Conservation (phyloP, 2,888 invertebrate species). For the Tridacna crocea region DNA sequence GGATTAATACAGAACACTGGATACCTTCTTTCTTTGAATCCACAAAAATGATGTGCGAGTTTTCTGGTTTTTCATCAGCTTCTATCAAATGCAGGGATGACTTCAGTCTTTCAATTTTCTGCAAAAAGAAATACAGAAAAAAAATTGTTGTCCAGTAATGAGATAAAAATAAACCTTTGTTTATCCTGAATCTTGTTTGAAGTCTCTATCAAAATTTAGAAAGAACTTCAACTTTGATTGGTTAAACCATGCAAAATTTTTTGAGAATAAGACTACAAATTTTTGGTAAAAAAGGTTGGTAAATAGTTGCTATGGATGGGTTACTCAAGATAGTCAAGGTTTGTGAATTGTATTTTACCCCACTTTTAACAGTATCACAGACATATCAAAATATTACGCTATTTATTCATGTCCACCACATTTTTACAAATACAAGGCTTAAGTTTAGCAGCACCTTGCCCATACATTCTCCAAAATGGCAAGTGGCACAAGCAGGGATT, state of each 20-base stretch:
- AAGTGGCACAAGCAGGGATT: too few relatives aligned
- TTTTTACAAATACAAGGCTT: background rate
- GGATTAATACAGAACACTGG: background rate
- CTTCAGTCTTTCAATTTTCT: conserved; percentile 90
- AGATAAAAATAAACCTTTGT: background rate
- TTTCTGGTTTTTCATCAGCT: conserved; percentile 88
- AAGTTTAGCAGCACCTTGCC: background rate
- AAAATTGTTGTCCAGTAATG: background rate
- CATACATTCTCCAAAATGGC: background rate
- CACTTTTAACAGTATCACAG: too few relatives aligned
- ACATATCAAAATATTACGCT: too few relatives aligned
- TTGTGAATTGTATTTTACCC: too few relatives aligned
- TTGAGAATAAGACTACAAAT: too few relatives aligned
- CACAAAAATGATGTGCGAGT: conserved; percentile 92
- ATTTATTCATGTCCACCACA: background rate
- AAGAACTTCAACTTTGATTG: background rate
- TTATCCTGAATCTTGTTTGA: background rate
- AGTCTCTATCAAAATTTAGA: background rate
- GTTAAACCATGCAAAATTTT: too few relatives aligned
- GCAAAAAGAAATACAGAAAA: conserved; percentile 51
- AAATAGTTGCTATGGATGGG: too few relatives aligned
- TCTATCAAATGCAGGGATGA: conserved; percentile 93
- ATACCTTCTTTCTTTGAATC: conserved; percentile 87
- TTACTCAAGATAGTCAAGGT: too few relatives aligned
- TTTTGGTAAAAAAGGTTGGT: background rate